Percentiles rank a stretch among this genome's conserved stretches.
phyloP scores from a whole-genome alignment of 2,888 invertebrate species.

The Apocheima hispidaria region DNA sequence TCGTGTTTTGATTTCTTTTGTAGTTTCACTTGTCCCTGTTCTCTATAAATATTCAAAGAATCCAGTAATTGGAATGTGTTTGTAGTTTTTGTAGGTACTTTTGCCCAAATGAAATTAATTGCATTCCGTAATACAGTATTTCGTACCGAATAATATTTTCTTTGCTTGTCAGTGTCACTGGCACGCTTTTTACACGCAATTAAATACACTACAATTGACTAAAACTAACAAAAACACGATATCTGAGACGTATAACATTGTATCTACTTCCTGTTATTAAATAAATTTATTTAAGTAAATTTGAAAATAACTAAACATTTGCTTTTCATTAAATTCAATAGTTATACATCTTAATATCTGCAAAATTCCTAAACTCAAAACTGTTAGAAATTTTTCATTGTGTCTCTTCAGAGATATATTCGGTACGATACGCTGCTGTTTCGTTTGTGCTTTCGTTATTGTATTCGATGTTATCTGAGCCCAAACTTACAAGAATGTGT shows the following conservation, averaged over 20 bases:
- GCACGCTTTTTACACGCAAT: slow-evolving; percentile 58
- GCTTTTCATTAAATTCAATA: background rate
- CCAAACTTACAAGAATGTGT: slow-evolving; percentile 46
- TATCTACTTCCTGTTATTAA: background rate
- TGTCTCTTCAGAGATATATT: slow-evolving; percentile 5
- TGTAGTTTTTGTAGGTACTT: slow-evolving; percentile 31
- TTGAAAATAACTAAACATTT: background rate
- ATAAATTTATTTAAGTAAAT: background rate
- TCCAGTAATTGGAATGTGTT: slow-evolving; percentile 19
- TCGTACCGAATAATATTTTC: slow-evolving; percentile 41
- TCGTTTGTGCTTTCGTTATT: slow-evolving; percentile 40
- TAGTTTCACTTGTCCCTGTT: slow-evolving; percentile 5
- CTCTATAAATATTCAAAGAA: slow-evolving; percentile 6
- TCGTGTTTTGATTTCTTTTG: slow-evolving; percentile 16
- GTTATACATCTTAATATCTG: slow-evolving; percentile 32
- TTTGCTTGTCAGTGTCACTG: slow-evolving; percentile 55
- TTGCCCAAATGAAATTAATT: slow-evolving; percentile 25
- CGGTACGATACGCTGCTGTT: slow-evolving; percentile 48
- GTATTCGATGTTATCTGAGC: slow-evolving; percentile 40
- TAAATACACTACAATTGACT: slow-evolving; percentile 46
- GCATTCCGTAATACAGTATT: slow-evolving; percentile 43
- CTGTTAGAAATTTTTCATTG: background rate
- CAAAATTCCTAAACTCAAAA: slow-evolving; percentile 8
- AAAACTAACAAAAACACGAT: slow-evolving; percentile 51
- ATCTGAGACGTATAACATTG: slow-evolving; percentile 39